Percentiles rank a stretch among this genome's conserved stretches.
phyloP scores from a whole-genome alignment of 2,888 invertebrate species.

The Coelinius sp. region DNA sequence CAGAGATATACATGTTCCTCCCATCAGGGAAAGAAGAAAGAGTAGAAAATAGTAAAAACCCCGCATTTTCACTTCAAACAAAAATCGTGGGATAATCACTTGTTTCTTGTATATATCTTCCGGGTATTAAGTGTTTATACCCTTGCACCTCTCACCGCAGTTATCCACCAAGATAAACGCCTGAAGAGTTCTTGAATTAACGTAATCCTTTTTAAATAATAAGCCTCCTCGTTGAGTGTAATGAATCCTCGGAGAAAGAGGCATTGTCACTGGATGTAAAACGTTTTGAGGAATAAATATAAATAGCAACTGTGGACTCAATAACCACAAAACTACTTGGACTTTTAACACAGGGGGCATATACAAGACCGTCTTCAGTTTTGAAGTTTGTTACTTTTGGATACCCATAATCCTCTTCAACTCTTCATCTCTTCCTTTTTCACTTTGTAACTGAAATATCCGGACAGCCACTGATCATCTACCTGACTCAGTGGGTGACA shows the following conservation, averaged over 20 bases:
- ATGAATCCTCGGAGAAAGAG: conserved; percentile 57
- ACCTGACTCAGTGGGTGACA: conserved; percentile 61
- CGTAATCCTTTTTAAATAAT: conserved; percentile 66
- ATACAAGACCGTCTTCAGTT: conserved; percentile 54
- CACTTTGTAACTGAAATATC: conserved; percentile 53
- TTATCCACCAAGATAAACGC: conserved; percentile 43
- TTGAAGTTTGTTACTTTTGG: conserved; percentile 61
- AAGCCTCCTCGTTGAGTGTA: conserved; percentile 63
- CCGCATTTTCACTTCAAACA: neutral
- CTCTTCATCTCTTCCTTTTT: conserved; percentile 41
- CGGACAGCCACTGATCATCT: conserved; percentile 53
- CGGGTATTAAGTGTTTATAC: conserved; percentile 22
- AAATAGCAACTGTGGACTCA: conserved; percentile 36
- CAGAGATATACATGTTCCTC: no score
- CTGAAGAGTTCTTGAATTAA: conserved; percentile 55
- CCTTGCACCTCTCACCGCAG: conserved; percentile 4
- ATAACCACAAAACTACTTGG: conserved; percentile 34
- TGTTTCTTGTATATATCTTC: conserved; percentile 51
- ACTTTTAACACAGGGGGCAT: conserved; percentile 27
- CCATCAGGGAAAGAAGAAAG: no score
- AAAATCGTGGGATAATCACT: conserved; percentile 54
- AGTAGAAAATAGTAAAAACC: neutral
- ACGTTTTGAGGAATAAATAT: conserved; percentile 23
- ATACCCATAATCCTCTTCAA: conserved; percentile 64
- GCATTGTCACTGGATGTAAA: conserved; percentile 42